phyloP scores from a whole-genome alignment of 2,113 vertebrate species.

The Nanorana parkeri region DNA sequence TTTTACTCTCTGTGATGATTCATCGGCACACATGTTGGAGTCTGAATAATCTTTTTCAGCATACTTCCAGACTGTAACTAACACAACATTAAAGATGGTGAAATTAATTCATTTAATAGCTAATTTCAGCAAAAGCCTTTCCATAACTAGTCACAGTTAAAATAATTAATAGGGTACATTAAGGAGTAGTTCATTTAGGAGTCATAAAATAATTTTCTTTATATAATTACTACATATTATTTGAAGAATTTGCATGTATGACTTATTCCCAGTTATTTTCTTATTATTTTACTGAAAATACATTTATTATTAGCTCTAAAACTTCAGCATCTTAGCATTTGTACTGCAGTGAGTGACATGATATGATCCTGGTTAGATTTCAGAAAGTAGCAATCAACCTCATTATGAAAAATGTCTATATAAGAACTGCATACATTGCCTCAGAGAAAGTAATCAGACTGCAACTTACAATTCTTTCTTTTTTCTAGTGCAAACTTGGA shows the following conservation, averaged over 20 bases:
- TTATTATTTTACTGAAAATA: neutral
- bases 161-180: constrained; percentile 43
- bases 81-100: constrained; percentile 22
- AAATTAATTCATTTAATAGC: constrained; percentile 43
- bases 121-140: constrained; percentile 32
- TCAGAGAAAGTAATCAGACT: too few species aligned
- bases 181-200: constrained; percentile 36
- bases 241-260: constrained; percentile 7
- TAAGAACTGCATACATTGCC: too few species aligned
- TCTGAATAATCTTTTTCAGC: constrained; percentile 38
- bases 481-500: too few species aligned
- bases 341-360: too few species aligned
- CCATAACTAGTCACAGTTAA: constrained; percentile 15
- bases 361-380: too few species aligned
- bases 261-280: neutral
- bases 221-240: constrained; percentile 17
- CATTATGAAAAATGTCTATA: too few species aligned
- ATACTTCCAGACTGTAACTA: constrained; percentile 38
- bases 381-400: too few species aligned
- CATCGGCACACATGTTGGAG: constrained; percentile 17
- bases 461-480: too few species aligned
- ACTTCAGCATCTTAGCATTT: neutral
- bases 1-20: constrained; percentile 43
- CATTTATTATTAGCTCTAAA: neutral
- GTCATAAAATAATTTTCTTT: constrained; percentile 24